Evolutionary conservation across 2,888 invertebrate species (phyloP), one percentile per base, ranked within the genome.

Genomic region (Diadegma fenestrale): DNA sequence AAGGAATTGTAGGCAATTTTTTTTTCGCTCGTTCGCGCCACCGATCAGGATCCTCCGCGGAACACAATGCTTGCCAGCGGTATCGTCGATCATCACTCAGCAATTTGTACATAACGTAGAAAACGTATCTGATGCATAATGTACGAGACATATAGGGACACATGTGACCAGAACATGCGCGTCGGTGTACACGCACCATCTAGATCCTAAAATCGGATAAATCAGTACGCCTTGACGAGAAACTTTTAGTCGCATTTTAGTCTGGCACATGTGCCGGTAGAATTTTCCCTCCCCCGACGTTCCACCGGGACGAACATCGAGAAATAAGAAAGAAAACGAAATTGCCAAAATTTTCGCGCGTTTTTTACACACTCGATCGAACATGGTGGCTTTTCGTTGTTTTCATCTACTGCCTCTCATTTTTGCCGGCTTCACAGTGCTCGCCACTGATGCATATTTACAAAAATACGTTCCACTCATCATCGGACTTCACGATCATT

Each of bases 401-500:
- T 51, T 72, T 51, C 77, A 17, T 73, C 4, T 84, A 17, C n/a
- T 37, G 43, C 12, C 80, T 30, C 17, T 82, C 1, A 45, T 82
- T 17, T 48, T 76, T 58, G 10, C 17, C 37, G 58, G 33, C 0
- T 22, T 19, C 43, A 45, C 58, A 6, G 19, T 63, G 7, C 43
- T 12, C 26, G 14, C 54, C 22, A 61, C 61, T 17, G 37, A 80
- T 33, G 71, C 64, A n/a, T 5, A 58, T 66, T 58, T 82, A 17
- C 26, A 33, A 19, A 82, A 58, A 80, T 85, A 85, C 72, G n/a
- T 43, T 10, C 61, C 85, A 0, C 41, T 85, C 41, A 76, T 84
- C 37, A 48, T 45, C 19, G 87, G 89, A 5, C 85, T 91, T 48
- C 87, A 87, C 63, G 80, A 82, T 4, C 82, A 87, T 82, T 91